Conservation (phyloP, 2,113 vertebrate species). For the Mungos mungo region DNA sequence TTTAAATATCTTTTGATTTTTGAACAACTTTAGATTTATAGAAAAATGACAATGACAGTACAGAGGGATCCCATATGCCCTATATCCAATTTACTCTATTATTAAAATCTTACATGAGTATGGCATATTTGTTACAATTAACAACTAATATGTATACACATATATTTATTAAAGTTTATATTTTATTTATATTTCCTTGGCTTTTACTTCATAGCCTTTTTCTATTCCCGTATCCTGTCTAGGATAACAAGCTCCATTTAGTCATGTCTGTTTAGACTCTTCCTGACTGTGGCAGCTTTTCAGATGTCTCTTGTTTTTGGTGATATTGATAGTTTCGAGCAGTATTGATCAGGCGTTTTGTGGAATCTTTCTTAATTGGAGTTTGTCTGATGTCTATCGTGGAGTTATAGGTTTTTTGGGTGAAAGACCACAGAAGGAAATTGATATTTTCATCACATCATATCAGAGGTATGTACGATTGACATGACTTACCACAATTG, state of each 20-base stretch:
- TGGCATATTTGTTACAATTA: neutral
- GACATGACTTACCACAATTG: neutral
- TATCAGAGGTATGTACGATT: neutral
- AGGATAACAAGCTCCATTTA: neutral
- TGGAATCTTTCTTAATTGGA: neutral
- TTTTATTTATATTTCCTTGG: neutral
- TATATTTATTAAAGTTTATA: neutral
- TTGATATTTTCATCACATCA: neutral
- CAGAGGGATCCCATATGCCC: neutral
- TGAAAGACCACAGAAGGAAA: neutral
- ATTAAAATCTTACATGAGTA: neutral
- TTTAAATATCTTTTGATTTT: conserved; percentile 3
- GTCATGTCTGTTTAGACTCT: neutral
- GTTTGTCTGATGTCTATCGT: neutral
- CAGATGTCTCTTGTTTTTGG: neutral
- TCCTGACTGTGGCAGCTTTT: neutral
- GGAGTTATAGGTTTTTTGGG: neutral
- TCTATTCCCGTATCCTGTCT: neutral
- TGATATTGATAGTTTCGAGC: neutral
- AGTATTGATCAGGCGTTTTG: neutral
- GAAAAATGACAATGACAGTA: neutral
- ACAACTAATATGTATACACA: neutral
- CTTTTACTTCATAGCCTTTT: neutral
- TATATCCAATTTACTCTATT: neutral
- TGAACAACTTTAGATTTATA: neutral